Conservation (phyloP, 2,797 vertebrate species). For the Betta splendens region DNA sequence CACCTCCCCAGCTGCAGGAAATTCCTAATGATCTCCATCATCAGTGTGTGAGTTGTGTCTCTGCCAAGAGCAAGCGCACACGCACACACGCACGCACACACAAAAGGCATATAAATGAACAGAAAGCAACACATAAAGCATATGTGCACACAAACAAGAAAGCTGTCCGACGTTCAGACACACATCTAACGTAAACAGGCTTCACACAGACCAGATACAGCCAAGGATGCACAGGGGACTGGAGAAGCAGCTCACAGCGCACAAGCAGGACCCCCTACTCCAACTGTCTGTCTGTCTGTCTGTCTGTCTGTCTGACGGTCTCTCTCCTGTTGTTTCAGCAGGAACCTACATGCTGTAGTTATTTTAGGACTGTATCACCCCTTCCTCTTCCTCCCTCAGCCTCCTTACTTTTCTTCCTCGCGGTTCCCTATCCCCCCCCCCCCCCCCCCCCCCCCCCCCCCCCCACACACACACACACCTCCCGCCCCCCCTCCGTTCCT, state of each 20-base stretch:
- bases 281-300: too few relatives aligned
- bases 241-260: slow-evolving; percentile 57
- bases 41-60: slow-evolving; percentile 83
- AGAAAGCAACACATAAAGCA: slow-evolving; percentile 65
- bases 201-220: slow-evolving; percentile 70
- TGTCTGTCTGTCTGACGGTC: slow-evolving; percentile 52
- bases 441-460: slow-evolving; percentile 42
- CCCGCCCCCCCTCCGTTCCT: slow-evolving; percentile 45
- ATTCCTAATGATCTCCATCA: slow-evolving; percentile 99
- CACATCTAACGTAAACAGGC: slow-evolving; percentile 71
- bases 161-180: slow-evolving; percentile 60
- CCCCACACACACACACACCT: slow-evolving; percentile 60
- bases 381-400: slow-evolving; percentile 64
- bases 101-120: slow-evolving; percentile 51
- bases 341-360: slow-evolving; percentile 77
- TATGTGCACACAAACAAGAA: slow-evolving; percentile 68
- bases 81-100: slow-evolving; percentile 31
- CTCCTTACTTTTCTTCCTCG: slow-evolving; percentile 45
- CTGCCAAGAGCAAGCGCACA: slow-evolving; percentile 81
- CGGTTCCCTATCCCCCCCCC: slow-evolving; percentile 66
- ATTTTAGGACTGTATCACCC: slow-evolving; percentile 78
- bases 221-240: slow-evolving; percentile 65
- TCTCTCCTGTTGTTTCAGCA: slow-evolving; percentile 69
- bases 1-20: slow-evolving; percentile 94
- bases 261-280: slow-evolving; percentile 53